Percentiles rank a stretch among this genome's conserved stretches.
phyloP scores from a whole-genome alignment of 2,888 invertebrate species.

The Thereva nobilitata region DNA sequence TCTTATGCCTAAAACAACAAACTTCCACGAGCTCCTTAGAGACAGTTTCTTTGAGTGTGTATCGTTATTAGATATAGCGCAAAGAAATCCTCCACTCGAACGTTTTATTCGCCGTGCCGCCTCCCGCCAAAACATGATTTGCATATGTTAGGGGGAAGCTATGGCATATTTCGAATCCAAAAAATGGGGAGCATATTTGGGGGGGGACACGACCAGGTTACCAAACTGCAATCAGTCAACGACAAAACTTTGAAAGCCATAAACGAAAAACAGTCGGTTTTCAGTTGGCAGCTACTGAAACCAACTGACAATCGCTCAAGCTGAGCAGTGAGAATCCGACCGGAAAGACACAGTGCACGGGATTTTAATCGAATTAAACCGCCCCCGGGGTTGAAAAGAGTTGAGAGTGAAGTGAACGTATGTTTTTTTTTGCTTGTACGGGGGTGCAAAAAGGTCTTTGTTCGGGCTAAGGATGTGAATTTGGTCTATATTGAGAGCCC shows the following conservation, averaged over 20 bases:
- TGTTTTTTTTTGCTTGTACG: no score
- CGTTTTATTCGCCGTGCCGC: no score
- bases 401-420: no score
- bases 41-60: constrained; percentile 27
- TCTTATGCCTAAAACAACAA: background rate
- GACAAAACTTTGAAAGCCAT: constrained; percentile 9
- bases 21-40: constrained; percentile 15
- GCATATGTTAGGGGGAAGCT: background rate
- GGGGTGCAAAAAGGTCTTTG: no score
- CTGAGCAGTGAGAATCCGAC: no score
- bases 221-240: background rate
- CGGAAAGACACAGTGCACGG: no score
- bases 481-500: no score
- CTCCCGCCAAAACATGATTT: background rate
- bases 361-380: no score
- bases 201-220: background rate
- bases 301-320: no score
- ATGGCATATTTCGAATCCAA: background rate
- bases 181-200: background rate
- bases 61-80: constrained; percentile 19
- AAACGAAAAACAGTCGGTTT: background rate
- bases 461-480: no score
- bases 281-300: no score
- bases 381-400: no score
- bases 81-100: background rate